Conservation (phyloP, 2,797 vertebrate species). For the Sandelia bainsii region DNA sequence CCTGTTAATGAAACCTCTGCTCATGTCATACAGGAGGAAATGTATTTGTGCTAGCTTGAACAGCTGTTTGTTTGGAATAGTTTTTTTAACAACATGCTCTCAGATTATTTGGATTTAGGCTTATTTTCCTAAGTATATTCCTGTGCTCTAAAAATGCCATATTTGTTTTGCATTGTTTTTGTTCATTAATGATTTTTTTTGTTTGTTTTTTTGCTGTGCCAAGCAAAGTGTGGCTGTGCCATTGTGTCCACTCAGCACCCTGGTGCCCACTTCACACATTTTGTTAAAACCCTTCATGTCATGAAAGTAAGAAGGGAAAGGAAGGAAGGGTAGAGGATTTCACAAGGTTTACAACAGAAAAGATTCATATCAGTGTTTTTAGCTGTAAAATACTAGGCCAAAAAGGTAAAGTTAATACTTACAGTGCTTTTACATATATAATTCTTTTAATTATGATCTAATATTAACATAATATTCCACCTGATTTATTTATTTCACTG, state of each 20-base stretch:
- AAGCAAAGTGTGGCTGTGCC: slow-evolving; percentile 16
- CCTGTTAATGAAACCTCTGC: slow-evolving; percentile 17
- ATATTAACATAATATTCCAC: no score
- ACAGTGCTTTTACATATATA: background rate
- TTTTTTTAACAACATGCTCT: slow-evolving; percentile 18
- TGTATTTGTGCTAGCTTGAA: background rate
- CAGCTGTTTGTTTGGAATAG: background rate
- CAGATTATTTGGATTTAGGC: slow-evolving; percentile 21
- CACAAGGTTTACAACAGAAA: slow-evolving; percentile 6
- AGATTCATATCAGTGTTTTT: background rate
- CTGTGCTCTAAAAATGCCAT: slow-evolving; percentile 15
- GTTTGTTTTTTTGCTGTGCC: background rate
- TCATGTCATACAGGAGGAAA: background rate
- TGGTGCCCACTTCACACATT: slow-evolving; percentile 28
- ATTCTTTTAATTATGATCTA: background rate
- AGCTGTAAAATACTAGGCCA: background rate
- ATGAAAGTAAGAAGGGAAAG: slow-evolving; percentile 9
- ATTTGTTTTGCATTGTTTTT: slow-evolving; percentile 11
- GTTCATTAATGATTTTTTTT: slow-evolving; percentile 1
- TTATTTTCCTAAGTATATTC: slow-evolving; percentile 15
- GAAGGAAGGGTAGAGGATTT: background rate
- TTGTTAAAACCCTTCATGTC: slow-evolving; percentile 13
- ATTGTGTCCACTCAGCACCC: slow-evolving; percentile 6
- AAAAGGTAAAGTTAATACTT: background rate
- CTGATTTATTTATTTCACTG: no score